These are phyloP conservation scores for Crambe crambe DNA, from an alignment of 37 sponge, comb jelly and placozoan species.

Conservation along the genomic window DNA sequence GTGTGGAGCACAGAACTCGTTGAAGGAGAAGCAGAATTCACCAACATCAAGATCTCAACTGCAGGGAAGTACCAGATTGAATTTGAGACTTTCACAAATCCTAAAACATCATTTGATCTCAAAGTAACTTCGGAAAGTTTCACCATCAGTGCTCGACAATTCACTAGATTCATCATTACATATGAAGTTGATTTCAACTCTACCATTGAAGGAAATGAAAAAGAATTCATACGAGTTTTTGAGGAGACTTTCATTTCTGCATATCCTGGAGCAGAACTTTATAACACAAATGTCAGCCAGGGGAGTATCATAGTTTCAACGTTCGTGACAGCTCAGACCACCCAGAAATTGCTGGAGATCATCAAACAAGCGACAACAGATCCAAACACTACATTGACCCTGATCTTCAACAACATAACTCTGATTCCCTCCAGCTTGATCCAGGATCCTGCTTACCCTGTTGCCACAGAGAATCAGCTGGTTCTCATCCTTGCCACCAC, in stretches of 20 bases:
- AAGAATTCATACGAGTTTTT: constrained; percentile 30
- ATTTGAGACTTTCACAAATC: constrained; percentile 40
- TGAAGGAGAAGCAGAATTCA: constrained; percentile 50
- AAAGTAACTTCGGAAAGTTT: constrained; percentile 3
- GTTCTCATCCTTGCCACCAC: constrained; percentile 33
- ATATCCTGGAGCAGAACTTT: constrained; percentile 19
- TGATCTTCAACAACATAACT: constrained; percentile 16
- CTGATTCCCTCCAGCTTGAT: constrained; percentile 24
- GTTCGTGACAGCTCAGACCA: constrained; percentile 19
- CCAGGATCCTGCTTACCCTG: constrained; percentile 32
- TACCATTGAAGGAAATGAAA: neutral
- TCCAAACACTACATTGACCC: constrained; percentile 4
- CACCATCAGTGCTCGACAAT: neutral
- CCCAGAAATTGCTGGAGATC: constrained; percentile 12
- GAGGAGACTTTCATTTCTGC: neutral
- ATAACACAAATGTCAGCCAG: constrained; percentile 18
- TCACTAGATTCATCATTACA: constrained; percentile 19
- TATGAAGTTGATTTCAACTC: constrained; percentile 33
- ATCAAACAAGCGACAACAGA: neutral
- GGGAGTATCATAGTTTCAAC: constrained; percentile 53
- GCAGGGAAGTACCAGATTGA: constrained; percentile 25
- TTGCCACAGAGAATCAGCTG: neutral
- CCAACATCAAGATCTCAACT: constrained; percentile 3
- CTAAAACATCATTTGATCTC: constrained; percentile 6
- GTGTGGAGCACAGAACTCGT: constrained; percentile 23